Evolutionary conservation across 2,113 vertebrate species (phyloP).

Genomic region (Anas platyrhynchos): DNA sequence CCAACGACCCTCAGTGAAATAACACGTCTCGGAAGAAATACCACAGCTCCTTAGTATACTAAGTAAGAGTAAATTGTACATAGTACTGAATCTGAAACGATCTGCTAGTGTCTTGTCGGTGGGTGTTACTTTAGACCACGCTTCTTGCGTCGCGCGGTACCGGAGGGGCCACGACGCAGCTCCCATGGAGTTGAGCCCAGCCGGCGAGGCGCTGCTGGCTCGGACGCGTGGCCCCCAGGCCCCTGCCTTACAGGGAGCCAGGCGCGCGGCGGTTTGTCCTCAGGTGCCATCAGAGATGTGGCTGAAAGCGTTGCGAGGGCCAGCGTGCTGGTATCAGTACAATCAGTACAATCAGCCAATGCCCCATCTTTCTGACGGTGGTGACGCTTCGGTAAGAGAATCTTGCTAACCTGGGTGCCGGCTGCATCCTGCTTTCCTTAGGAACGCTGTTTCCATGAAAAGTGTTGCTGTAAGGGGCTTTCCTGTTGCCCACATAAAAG

Average conservation of each 20-base stretch:
- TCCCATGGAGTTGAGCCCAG: conserved; percentile 77
- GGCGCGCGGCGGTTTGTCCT: neutral
- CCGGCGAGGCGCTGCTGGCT: neutral
- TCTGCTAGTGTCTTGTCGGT: conserved; percentile 60
- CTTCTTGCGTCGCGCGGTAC: conserved; percentile 59
- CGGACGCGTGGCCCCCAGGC: neutral
- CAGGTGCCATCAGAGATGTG: neutral
- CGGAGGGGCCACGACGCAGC: conserved; percentile 63
- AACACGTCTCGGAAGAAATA: conserved; percentile 24
- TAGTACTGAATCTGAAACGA: conserved; percentile 67
- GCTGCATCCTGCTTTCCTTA: conserved; percentile 47
- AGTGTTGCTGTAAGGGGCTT: conserved; percentile 39
- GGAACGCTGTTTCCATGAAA: conserved; percentile 57
- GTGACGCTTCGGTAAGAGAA: conserved; percentile 3
- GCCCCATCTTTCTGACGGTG: neutral
- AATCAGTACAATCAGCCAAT: conserved; percentile 69
- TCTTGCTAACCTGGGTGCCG: conserved; percentile 41
- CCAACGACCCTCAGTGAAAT: conserved; percentile 54
- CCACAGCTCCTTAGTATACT: conserved; percentile 53
- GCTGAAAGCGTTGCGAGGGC: neutral
- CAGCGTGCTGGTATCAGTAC: neutral
- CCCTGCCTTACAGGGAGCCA: neutral
- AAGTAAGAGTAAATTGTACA: conserved; percentile 66
- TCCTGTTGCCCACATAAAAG: conserved; percentile 40
- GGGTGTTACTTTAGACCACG: conserved; percentile 50